Conservation (phyloP, 2,113 vertebrate genomes). For the Phylloscopus trochiloides region DNA sequence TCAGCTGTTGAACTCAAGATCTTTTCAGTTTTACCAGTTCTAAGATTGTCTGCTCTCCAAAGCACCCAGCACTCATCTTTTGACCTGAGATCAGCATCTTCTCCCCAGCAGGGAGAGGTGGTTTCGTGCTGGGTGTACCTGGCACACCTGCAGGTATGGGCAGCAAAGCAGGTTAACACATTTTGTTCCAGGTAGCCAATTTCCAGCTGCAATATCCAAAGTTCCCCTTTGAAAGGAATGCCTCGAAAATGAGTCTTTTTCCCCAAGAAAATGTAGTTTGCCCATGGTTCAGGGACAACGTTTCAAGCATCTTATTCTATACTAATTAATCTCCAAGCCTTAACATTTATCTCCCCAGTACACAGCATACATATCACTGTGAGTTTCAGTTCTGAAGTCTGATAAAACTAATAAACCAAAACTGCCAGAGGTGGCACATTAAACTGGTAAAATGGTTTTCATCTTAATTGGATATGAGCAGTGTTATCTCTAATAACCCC, state of each 20-base stretch:
- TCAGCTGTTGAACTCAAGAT: not conserved
- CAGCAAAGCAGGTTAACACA: not conserved
- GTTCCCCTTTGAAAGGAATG: not conserved
- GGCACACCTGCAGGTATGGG: not conserved
- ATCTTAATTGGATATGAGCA: conserved; percentile 84
- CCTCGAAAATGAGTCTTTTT: not conserved
- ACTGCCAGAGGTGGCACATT: conserved; percentile 83
- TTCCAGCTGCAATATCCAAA: not conserved
- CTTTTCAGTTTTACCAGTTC: not conserved
- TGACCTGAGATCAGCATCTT: not conserved
- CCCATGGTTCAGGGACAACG: conserved; percentile 60
- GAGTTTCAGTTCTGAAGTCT: conserved; percentile 77
- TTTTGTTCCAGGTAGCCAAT: not conserved
- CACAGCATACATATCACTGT: conserved; percentile 64
- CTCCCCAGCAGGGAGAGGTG: not conserved
- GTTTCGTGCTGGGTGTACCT: not conserved
- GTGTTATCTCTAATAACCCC: conserved; percentile 81
- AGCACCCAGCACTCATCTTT: not conserved
- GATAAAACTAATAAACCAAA: conserved; percentile 83
- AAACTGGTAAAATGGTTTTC: conserved; percentile 82
- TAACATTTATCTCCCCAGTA: conserved; percentile 67
- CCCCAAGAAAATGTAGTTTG: not conserved
- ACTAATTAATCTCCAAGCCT: conserved; percentile 71
- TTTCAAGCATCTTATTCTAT: conserved; percentile 71
- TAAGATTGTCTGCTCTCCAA: not conserved